Evolutionary conservation across 2,797 vertebrate species (phyloP).

Genomic region (Mionectes olivaceus): DNA sequence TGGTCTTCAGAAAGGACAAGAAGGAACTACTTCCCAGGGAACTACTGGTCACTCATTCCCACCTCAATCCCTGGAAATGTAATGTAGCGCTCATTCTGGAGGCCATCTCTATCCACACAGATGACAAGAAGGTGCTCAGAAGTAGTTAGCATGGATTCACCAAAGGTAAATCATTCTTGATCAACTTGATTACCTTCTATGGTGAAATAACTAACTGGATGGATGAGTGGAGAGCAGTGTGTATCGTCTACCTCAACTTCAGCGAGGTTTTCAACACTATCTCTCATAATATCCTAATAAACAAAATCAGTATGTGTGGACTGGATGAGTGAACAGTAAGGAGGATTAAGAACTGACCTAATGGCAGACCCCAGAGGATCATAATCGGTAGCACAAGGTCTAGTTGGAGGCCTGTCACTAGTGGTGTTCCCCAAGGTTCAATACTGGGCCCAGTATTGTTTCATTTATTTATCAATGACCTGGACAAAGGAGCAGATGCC

Average conservation of each 20-base stretch:
- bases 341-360: background rate
- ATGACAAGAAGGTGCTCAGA: background rate
- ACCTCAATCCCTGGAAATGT: background rate
- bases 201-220: too few species aligned
- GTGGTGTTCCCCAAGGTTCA: background rate
- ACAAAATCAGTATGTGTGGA: background rate
- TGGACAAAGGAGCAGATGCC: background rate
- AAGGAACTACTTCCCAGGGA: background rate
- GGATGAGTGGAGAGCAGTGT: background rate
- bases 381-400: background rate
- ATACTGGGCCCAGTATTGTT: background rate
- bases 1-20: background rate
- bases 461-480: too few species aligned
- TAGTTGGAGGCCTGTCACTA: background rate
- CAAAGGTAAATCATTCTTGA: background rate
- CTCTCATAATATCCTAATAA: background rate
- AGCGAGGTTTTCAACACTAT: background rate
- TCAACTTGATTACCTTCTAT: too few species aligned
- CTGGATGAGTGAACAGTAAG: background rate
- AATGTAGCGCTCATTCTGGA: background rate
- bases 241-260: background rate
- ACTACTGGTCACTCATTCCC: background rate
- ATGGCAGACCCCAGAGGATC: background rate
- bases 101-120: too few species aligned
- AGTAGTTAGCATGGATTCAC: background rate